Conservation (phyloP, 2,888 invertebrate species). For the Dilophus febrilis region DNA sequence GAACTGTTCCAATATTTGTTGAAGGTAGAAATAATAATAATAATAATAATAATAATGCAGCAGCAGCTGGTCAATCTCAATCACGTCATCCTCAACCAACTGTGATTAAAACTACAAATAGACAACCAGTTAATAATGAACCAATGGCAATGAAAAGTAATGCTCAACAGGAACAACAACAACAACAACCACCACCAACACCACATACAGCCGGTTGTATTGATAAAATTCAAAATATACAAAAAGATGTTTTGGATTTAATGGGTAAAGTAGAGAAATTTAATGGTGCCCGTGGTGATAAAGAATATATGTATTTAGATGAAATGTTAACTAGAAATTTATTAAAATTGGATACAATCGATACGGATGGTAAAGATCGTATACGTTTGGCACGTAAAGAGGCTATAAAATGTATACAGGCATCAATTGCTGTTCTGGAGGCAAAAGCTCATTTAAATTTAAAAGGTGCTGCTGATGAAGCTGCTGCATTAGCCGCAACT, state of each 20-base stretch:
- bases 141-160: constrained; percentile 1
- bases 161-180: background rate
- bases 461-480: background rate
- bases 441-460: constrained; percentile 38
- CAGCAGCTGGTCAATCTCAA: background rate
- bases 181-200: constrained; percentile 21
- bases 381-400: constrained; percentile 74
- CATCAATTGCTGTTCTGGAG: constrained; percentile 71
- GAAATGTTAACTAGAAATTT: constrained; percentile 92
- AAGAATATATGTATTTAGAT: constrained; percentile 70
- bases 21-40: constrained; percentile 72
- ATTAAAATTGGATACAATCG: constrained; percentile 79
- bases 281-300: constrained; percentile 44
- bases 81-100: background rate
- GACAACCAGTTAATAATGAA: constrained; percentile 18
- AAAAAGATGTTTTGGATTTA: constrained; percentile 62
- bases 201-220: constrained; percentile 42
- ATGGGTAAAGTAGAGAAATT: constrained; percentile 61
- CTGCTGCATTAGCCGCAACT: too few species aligned
- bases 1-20: constrained; percentile 76
- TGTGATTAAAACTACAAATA: constrained; percentile 25
- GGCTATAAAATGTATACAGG: constrained; percentile 76
- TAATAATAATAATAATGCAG: constrained; percentile 36
- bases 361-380: constrained; percentile 81
- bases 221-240: constrained; percentile 59